Conservation (phyloP, 2,797 vertebrate species). For the Hippocampus kuda region DNA sequence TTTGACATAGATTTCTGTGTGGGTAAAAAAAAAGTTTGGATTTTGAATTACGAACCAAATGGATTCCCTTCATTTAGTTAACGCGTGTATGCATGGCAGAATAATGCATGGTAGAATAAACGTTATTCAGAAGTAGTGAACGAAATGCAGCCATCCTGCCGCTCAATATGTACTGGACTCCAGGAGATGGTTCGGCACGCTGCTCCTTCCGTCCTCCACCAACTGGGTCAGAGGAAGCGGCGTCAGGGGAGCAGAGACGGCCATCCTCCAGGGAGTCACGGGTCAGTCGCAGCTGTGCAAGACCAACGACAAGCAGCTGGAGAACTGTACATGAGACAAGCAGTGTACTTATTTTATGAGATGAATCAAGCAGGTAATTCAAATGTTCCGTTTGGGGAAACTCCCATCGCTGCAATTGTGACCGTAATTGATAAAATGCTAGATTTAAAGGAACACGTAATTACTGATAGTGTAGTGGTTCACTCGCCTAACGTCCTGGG, state of each 20-base stretch:
- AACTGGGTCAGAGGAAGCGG: conserved; percentile 68
- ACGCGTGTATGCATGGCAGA: not conserved
- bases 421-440: not conserved
- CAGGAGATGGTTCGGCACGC: conserved; percentile 71
- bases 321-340: not conserved
- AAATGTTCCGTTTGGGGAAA: not conserved
- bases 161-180: conserved; percentile 73
- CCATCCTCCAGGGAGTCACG: conserved; percentile 59
- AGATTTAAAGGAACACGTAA: not conserved
- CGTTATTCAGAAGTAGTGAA: not conserved
- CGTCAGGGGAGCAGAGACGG: conserved; percentile 34
- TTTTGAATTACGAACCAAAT: not conserved
- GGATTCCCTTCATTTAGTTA: not conserved
- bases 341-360: not conserved
- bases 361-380: not conserved
- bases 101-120: not conserved
- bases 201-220: conserved; percentile 65
- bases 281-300: conserved; percentile 23
- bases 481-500: not conserved
- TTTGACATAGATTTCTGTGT: conserved; percentile 71
- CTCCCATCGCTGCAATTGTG: not conserved
- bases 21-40: not conserved
- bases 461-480: not conserved
- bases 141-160: not conserved
- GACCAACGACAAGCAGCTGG: conserved; percentile 24